Conservation (phyloP, 2,888 invertebrate species). For the Uloborus plumipes region DNA sequence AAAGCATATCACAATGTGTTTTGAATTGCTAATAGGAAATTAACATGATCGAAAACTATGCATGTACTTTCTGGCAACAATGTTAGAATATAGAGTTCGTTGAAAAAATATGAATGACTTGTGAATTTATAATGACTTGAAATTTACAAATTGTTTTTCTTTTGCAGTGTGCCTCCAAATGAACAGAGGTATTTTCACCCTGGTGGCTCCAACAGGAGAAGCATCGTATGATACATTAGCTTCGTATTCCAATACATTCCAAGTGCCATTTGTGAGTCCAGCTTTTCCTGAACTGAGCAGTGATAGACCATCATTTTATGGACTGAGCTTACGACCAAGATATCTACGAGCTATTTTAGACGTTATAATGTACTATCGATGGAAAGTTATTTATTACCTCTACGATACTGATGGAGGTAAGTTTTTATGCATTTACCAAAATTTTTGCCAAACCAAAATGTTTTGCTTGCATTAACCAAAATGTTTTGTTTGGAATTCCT, state of each 20-base stretch:
- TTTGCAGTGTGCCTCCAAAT: slow-evolving; percentile 89
- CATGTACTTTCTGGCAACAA: no score
- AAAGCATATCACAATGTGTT: no score
- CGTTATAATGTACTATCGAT: slow-evolving; percentile 91
- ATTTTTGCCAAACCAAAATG: no score
- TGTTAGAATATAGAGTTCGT: no score
- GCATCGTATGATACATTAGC: slow-evolving; percentile 94
- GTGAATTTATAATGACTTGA: no score
- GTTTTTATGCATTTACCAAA: slow-evolving; percentile 69
- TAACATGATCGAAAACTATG: no score
- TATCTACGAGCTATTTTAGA: slow-evolving; percentile 96
- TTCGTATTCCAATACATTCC: slow-evolving; percentile 94
- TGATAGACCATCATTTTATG: slow-evolving; percentile 70
- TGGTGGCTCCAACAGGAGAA: slow-evolving; percentile 91
- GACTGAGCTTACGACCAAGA: slow-evolving; percentile 92
- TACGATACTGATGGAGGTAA: slow-evolving; percentile 93
- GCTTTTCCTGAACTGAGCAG: slow-evolving; percentile 60
- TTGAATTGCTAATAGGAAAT: no score
- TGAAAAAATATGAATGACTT: no score
- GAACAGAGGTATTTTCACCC: slow-evolving; percentile 87
- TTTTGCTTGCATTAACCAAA: no score
- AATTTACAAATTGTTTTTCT: slow-evolving; percentile 54
- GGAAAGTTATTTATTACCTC: slow-evolving; percentile 89
- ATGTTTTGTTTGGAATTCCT: not conserved
- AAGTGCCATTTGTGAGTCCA: slow-evolving; percentile 71